Percentiles rank a stretch among this genome's conserved stretches.
Evolutionary conservation across 2,797 vertebrate genomes (phyloP).

Genomic region (Pyrocephalus nanus): DNA sequence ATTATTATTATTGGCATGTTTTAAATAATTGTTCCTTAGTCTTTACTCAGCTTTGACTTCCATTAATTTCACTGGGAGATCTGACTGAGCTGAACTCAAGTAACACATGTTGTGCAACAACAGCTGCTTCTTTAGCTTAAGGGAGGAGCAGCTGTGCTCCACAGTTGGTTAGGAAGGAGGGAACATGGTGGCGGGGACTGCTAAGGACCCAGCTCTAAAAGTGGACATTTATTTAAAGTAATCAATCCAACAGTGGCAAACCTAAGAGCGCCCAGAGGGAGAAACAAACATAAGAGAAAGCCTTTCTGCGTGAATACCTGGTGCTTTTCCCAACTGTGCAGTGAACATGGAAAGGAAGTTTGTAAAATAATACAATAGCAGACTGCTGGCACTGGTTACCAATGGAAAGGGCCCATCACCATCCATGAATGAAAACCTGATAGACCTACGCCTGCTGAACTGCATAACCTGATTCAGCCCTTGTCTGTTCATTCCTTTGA

Average conservation of each 20-base stretch:
- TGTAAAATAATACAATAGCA: background rate
- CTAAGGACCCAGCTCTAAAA: slow-evolving; percentile 16
- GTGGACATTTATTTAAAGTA: slow-evolving; percentile 35
- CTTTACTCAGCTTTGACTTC: background rate
- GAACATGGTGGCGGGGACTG: background rate
- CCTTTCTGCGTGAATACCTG: background rate
- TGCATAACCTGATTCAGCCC: background rate
- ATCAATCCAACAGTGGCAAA: slow-evolving; percentile 20
- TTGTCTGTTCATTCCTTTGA: background rate
- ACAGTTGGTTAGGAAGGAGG: slow-evolving; percentile 25
- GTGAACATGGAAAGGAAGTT: background rate
- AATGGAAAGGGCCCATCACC: background rate
- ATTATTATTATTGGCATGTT: background rate
- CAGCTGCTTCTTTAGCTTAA: slow-evolving; percentile 47
- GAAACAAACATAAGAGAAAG: background rate
- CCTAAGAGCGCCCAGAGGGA: background rate
- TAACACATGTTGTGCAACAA: slow-evolving; percentile 20
- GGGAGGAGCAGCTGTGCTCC: slow-evolving; percentile 50
- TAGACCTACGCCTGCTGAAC: background rate
- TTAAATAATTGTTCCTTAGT: background rate
- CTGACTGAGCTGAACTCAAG: background rate
- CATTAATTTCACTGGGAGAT: background rate
- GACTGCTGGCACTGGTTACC: background rate
- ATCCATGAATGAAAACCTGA: background rate
- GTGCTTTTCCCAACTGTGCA: background rate